Evolutionary conservation across 2,113 vertebrate genomes (phyloP).

Genomic region (Paedocypris sp.): DNA sequence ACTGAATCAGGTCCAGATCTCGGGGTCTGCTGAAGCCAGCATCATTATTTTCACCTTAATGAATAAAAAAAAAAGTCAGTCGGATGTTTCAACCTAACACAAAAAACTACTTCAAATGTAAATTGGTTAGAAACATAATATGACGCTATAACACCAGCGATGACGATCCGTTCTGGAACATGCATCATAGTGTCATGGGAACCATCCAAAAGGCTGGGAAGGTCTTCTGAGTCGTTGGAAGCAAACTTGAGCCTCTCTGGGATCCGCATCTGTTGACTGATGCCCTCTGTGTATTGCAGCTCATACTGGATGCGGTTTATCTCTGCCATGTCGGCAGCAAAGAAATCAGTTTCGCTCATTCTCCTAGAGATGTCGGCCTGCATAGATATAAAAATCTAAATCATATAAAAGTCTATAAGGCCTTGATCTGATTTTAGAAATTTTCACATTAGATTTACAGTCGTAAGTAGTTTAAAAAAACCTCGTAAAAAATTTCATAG

Average conservation of each 20-base stretch:
- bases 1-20: slow-evolving; percentile 87
- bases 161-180: slow-evolving; percentile 87
- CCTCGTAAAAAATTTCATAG: too few relatives aligned
- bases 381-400: too few relatives aligned
- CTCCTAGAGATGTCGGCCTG: not conserved
- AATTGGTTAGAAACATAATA: not conserved
- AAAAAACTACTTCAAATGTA: not conserved
- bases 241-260: slow-evolving; percentile 86
- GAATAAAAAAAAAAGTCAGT: not conserved
- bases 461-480: too few relatives aligned
- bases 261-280: slow-evolving; percentile 92
- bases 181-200: slow-evolving; percentile 78
- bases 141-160: slow-evolving; percentile 66
- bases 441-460: too few relatives aligned
- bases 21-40: slow-evolving; percentile 69
- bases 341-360: slow-evolving; percentile 73
- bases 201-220: slow-evolving; percentile 53
- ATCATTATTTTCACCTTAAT: slow-evolving; percentile 66
- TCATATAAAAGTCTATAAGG: too few relatives aligned
- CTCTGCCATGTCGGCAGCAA: slow-evolving; percentile 78
- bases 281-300: slow-evolving; percentile 87
- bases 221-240: slow-evolving; percentile 58
- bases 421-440: too few relatives aligned
- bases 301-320: slow-evolving; percentile 90
- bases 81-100: not conserved